Percentiles rank a stretch among this genome's conserved stretches.
These are phyloP conservation scores for Meandrina meandrites DNA, from an alignment of 92 coral and sea anemone species.

Conservation along the genomic window DNA sequence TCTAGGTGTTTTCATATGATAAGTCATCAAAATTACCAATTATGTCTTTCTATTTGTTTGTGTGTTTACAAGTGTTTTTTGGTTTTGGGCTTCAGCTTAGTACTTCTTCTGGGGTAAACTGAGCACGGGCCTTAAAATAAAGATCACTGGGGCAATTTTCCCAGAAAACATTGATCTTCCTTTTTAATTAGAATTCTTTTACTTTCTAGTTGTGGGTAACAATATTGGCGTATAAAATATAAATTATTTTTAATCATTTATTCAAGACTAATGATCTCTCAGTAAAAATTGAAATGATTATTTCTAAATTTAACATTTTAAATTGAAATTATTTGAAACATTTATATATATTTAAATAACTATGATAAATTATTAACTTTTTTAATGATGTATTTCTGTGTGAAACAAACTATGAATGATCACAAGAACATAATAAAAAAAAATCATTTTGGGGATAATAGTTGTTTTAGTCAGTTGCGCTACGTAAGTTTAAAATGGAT, in stretches of 20 bases:
- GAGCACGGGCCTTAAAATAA: background rate
- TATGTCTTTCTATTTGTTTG: background rate
- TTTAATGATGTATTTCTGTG: background rate
- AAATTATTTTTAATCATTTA: constrained; percentile 6
- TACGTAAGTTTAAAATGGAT: too few species aligned
- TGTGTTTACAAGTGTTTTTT: too few species aligned
- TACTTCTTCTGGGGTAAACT: background rate
- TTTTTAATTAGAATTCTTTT: background rate
- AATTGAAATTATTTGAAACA: background rate
- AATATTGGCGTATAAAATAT: background rate
- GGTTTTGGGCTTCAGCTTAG: background rate
- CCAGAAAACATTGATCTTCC: background rate
- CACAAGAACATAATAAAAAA: background rate
- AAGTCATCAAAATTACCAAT: background rate
- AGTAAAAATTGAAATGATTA: background rate
- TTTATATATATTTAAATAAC: background rate
- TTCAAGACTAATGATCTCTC: background rate
- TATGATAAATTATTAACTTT: background rate
- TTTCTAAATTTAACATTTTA: background rate
- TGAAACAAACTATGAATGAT: background rate
- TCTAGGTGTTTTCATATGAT: background rate
- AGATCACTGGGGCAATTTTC: background rate
- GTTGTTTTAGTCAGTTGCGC: background rate
- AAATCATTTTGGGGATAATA: background rate
- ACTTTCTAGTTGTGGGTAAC: background rate